Conservation (phyloP, 1,140 invertebrate species). For the Diorhabda sublineata region DNA sequence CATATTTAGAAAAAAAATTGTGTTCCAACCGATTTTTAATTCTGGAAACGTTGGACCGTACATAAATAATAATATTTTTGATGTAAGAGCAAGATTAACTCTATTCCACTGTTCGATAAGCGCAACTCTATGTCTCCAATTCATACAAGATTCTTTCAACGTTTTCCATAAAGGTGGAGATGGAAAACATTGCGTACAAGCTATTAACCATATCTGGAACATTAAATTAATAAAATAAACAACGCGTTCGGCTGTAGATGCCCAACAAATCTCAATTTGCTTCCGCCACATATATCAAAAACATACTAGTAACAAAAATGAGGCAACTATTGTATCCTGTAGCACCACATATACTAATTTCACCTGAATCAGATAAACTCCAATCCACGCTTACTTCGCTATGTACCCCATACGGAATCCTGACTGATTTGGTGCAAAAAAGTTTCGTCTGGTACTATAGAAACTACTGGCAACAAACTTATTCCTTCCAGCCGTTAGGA, state of each 20-base stretch:
- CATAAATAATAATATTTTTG: slow-evolving; percentile 78
- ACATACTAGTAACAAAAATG: too few species aligned
- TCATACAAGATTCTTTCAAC: slow-evolving; percentile 83
- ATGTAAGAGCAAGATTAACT: slow-evolving; percentile 84
- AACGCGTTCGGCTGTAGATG: background rate
- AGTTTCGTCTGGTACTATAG: too few species aligned
- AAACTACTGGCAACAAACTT: too few species aligned
- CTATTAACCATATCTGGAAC: slow-evolving; percentile 77
- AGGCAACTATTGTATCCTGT: too few species aligned
- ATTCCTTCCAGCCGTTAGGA: too few species aligned
- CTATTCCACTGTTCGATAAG: slow-evolving; percentile 94
- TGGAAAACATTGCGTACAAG: slow-evolving; percentile 86
- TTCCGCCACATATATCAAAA: background rate
- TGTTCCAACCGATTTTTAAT: slow-evolving; percentile 69
- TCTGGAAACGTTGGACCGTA: slow-evolving; percentile 85
- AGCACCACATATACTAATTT: too few species aligned
- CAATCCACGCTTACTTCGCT: too few species aligned
- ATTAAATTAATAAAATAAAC: background rate
- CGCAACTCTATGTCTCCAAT: slow-evolving; percentile 89
- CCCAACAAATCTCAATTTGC: slow-evolving; percentile 12
- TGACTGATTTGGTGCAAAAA: too few species aligned
- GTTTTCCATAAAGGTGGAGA: slow-evolving; percentile 95
- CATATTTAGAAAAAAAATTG: background rate
- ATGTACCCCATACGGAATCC: too few species aligned
- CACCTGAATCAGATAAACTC: too few species aligned